Base-by-base conservation (phyloP, 2,113 vertebrate species). In the Pseudorhombus dupliciocellatus region DNA sequence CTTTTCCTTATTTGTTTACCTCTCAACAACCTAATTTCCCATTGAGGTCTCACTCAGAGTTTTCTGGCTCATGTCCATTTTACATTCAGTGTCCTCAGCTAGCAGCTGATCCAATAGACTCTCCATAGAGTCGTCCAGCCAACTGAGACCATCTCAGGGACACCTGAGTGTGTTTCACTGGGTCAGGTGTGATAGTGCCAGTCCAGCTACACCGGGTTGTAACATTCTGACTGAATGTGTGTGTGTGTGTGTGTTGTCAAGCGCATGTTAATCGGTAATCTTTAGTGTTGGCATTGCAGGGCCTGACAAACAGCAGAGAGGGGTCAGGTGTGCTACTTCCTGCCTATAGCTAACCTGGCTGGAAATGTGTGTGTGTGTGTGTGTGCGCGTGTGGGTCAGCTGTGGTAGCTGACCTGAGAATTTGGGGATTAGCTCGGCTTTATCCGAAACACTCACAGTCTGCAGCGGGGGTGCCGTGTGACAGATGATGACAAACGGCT, bases 61-160 rank as follows among this genome's bases (percentile, higher is more conserved):
- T 15, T 59, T 50, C 80, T 87, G 88, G 84, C 84, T 69, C 42
- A 0, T 54, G 24, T 78, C 85, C 90, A 88, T 83, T 60, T 71
- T 28, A 31, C 18, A 9, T 74, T 71, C 61, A 59, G 75, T 63
- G 50, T 77, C 76, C 61, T 73, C 84, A 80, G 60, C 64, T 75
- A 73, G 74, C 90, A 92, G 87, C 89, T 92, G 89, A 89, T 84
- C 85, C 85, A 56, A 31, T 72, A 5, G 73, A 71, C 52, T 84
- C 85, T 90, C 89, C 24, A 80, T 46, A 82, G 90, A 87, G 54
- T 79, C 61, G 79, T 65, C 18, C 1, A 18, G 81, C 81, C 88
- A 86, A 85, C 80, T 80, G 89, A 88, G 88, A 87, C 81, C 71
- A 20, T 46, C 7, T 44, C 56, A 50, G 31, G 20, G 64, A 86